Base-by-base conservation (phyloP, 2,888 invertebrate genomes). In the Catocala fraxini region DNA sequence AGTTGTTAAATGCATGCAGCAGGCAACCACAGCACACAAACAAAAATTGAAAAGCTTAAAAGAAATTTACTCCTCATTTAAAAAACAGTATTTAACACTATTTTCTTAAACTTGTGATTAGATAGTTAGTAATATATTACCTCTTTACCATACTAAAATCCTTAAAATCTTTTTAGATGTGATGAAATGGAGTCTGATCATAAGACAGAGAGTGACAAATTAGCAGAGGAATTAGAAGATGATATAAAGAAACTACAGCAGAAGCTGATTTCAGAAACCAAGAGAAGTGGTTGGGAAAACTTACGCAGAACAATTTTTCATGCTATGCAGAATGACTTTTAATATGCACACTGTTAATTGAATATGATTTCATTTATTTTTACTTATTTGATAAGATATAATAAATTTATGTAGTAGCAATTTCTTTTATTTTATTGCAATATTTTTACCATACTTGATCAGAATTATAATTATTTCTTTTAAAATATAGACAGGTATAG, bases 301-400 rank as follows among this genome's bases (percentile, higher is more conserved):
- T 72, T 93, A 46, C 83, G 85, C 1, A 84, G 87, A 79, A 88
- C 87, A 12, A 86, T 93, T 59, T 85, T 89, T 65, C 85, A 90
- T 79, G 86, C 87, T 81, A 89, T 92, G 88, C 86, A 91, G 65
- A 89, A 89, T 86, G 88, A 90, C 75, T 83, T 88, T 71, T 90
- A 64, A 68, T 56, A 55, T 9, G 13, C 9, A 10, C 34, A 11
- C 7, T 33, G 13, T 46, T 13, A 12, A 48, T 39, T 39, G 6
- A 0, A 39, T 39, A 39, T 9, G 35, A 39, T 39, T 39, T 39
- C 35, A 39, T 7, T 7, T 6, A 39, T 9, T 12, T 46, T 46
- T n/a, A 43, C n/a, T n/a, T 43, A 43, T 11, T 43, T 11, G 25
- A 25, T 25, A n/a, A n/a, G 5, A n/a, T 49, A 39, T 7, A 34